phyloP scores from a whole-genome alignment of 2,888 invertebrate genomes.

The Sclerodermus sp. region DNA sequence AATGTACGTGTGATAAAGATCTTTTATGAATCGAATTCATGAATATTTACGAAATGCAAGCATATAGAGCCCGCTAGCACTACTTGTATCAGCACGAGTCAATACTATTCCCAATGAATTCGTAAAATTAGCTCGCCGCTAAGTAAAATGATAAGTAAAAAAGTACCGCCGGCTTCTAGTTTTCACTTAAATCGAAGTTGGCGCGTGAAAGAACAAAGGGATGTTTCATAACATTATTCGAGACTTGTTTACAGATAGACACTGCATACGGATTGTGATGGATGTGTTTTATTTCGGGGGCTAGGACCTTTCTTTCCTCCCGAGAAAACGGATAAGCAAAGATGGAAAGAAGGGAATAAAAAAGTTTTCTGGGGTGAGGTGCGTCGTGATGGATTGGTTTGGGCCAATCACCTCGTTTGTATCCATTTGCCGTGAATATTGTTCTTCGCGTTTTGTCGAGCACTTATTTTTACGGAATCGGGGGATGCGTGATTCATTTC shows the following conservation, averaged over 20 bases:
- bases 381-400: slow-evolving; percentile 41
- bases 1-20: too few species aligned
- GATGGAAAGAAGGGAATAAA: slow-evolving; percentile 7
- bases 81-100: neutral
- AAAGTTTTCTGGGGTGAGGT: slow-evolving; percentile 25
- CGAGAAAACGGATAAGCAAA: slow-evolving; percentile 10
- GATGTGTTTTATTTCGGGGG: slow-evolving; percentile 38
- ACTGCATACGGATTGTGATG: slow-evolving; percentile 35
- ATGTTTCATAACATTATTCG: slow-evolving; percentile 25
- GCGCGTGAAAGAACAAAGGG: slow-evolving; percentile 8
- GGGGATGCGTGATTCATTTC: slow-evolving; percentile 29
- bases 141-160: neutral
- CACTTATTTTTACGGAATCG: slow-evolving; percentile 19
- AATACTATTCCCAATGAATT: neutral
- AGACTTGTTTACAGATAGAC: slow-evolving; percentile 32
- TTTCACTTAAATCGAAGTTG: neutral
- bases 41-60: too few species aligned
- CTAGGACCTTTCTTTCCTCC: slow-evolving; percentile 13
- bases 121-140: too few species aligned
- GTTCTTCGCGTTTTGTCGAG: slow-evolving; percentile 30
- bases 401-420: slow-evolving; percentile 50
- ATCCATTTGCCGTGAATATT: slow-evolving; percentile 50
- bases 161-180: neutral
- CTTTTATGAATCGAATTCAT: too few species aligned
- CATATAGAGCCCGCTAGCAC: neutral